Base-by-base conservation (phyloP, 2,797 vertebrate species). In the Okamejei kenojei region DNA sequence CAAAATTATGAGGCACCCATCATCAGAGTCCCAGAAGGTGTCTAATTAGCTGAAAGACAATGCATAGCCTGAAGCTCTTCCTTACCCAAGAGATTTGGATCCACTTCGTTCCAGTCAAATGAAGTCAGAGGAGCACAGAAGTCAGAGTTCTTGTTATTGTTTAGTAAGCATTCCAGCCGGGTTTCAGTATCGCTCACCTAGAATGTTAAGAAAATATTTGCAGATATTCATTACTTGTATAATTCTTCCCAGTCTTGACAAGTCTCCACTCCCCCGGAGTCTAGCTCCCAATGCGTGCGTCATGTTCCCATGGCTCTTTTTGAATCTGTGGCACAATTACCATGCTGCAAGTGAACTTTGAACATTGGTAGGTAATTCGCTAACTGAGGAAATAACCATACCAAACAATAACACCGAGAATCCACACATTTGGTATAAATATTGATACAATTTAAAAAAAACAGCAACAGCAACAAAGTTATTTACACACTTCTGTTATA, bases 81-180 rank as follows among this genome's bases (percentile, higher is more conserved):
- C 96, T 97, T 96, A 99, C 99, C 99, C 84, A 99, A 96, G 93
- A 99, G 96, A 95, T 99, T 99, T 54, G 98, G 99, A 94, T 99
- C 98, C 86, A 99, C 98, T 95, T 99, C 98, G 82, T 99, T 99
- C 99, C 99, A 99, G 96, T 99, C 98, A 94, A 99, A 99, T 6
- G 99, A 99, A 21, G 99, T 99, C 94, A 99, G 96, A 0, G 99
- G 99, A 86, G 99, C 99, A 91, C 99, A 99, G 97, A 99, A 99
- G 95, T 99, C 98, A 0, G 98, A 99, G 96, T 99, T 99, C 96
- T 99, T 99, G 96, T 99, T 99, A 95, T 99, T 99, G 94, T 99
- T 99, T 94, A 99, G 96, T 95, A 99, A 97, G 96, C 99, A 99
- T 94, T 99, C 99, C 32, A 99, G 97, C 3, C 99, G 97, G 0